Evolutionary conservation across 2,113 vertebrate genomes (phyloP).

Genomic region (Odontesthes bonariensis): DNA sequence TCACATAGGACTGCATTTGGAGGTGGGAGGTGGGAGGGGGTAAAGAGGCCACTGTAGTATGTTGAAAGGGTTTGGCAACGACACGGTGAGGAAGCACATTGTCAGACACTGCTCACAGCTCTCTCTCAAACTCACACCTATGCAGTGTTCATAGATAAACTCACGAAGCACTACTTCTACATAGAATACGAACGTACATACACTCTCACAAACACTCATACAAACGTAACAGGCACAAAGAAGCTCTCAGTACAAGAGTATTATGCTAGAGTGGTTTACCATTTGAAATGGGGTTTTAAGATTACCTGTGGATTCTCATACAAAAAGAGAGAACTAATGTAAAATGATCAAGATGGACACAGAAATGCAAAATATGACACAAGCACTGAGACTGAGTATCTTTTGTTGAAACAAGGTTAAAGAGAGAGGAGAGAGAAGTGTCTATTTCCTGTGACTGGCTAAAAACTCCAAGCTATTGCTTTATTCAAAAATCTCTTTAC

Average conservation of each 20-base stretch:
- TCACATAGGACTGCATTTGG: constrained; percentile 41
- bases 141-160: not conserved
- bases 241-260: constrained; percentile 54
- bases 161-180: not conserved
- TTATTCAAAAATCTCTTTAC: constrained; percentile 43
- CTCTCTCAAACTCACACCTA: constrained; percentile 10
- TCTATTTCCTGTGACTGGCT: constrained; percentile 13
- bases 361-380: constrained; percentile 35
- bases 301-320: constrained; percentile 69
- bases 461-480: constrained; percentile 31
- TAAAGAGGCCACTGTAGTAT: constrained; percentile 38
- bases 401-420: constrained; percentile 15
- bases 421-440: constrained; percentile 12
- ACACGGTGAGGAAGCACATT: constrained; percentile 17
- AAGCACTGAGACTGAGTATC: constrained; percentile 24
- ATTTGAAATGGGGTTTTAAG: constrained; percentile 61
- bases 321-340: constrained; percentile 60
- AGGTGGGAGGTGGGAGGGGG: constrained; percentile 21
- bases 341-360: constrained; percentile 46
- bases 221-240: constrained; percentile 53
- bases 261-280: constrained; percentile 71
- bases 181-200: constrained; percentile 11
- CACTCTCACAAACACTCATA: not conserved
- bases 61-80: constrained; percentile 43
- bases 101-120: constrained; percentile 20